Conservation (phyloP, 2,888 invertebrate genomes). For the Drosophila neotestacea region DNA sequence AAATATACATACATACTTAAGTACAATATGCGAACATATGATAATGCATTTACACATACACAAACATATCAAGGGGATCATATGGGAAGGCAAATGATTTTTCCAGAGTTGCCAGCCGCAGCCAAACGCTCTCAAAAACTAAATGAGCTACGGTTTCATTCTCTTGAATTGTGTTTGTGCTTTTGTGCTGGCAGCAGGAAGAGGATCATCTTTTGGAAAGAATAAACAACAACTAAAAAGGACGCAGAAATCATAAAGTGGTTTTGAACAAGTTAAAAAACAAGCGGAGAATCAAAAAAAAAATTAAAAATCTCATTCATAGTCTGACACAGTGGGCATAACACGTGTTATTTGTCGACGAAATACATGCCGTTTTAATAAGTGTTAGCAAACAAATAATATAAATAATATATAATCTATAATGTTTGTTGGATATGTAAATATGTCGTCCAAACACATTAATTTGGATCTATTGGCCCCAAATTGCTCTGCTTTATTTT, state of each 20-base stretch:
- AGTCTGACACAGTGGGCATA: conserved; percentile 61
- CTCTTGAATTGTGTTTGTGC: conserved; percentile 72
- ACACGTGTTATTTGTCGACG: neutral
- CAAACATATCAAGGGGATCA: conserved; percentile 23
- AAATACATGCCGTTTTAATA: neutral
- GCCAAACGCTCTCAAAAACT: conserved; percentile 50
- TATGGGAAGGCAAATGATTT: conserved; percentile 58
- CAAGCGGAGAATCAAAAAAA: conserved; percentile 24
- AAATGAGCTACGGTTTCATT: conserved; percentile 81
- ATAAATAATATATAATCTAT: neutral
- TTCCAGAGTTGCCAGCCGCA: conserved; percentile 35
- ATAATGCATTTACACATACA: neutral
- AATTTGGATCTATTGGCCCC: no score
- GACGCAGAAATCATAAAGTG: conserved; percentile 77
- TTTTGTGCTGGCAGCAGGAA: conserved; percentile 75
- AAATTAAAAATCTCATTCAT: conserved; percentile 70
- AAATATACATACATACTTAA: neutral
- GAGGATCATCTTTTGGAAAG: conserved; percentile 76
- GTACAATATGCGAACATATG: neutral
- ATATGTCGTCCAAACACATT: neutral
- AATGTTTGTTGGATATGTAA: neutral
- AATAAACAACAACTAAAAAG: conserved; percentile 63
- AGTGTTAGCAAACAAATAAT: neutral
- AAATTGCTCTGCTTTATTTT: neutral
- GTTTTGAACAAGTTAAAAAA: conserved; percentile 78